Percentiles rank a stretch among this genome's conserved stretches.
phyloP scores from a whole-genome alignment of 2,888 invertebrate genomes.

The Xestia ashworthii region DNA sequence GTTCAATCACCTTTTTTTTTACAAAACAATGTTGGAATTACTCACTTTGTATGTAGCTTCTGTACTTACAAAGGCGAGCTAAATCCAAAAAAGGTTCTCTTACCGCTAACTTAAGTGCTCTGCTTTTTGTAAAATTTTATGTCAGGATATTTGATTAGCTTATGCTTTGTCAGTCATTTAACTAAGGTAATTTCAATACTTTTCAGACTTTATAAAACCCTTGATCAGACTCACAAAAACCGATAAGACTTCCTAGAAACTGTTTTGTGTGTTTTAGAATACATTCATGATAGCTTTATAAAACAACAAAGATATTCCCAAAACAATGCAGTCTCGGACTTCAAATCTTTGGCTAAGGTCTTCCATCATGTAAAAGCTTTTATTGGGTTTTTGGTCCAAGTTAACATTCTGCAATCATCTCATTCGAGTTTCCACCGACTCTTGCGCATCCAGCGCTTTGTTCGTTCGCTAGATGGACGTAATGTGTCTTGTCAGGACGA shows the following conservation, averaged over 20 bases:
- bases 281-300: background rate
- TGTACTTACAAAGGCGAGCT: background rate
- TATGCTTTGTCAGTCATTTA: background rate
- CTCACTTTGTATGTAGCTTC: too few species aligned
- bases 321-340: background rate
- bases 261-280: background rate
- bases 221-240: background rate
- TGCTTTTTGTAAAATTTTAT: background rate
- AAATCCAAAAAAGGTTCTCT: too few species aligned
- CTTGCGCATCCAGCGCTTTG: slow-evolving; percentile 68
- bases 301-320: background rate
- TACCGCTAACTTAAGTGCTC: background rate
- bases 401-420: slow-evolving; percentile 24
- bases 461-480: slow-evolving; percentile 61
- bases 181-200: background rate
- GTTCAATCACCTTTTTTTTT: background rate
- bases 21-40: background rate
- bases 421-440: background rate
- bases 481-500: slow-evolving; percentile 68
- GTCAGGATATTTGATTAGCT: background rate
- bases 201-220: background rate
- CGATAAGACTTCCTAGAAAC: background rate
- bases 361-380: background rate
- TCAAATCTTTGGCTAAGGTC: background rate
- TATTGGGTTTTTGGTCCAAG: background rate